These are phyloP conservation scores for Drosophila nigromelanica DNA, from an alignment of 1,140 invertebrate species.

Conservation along the genomic window DNA sequence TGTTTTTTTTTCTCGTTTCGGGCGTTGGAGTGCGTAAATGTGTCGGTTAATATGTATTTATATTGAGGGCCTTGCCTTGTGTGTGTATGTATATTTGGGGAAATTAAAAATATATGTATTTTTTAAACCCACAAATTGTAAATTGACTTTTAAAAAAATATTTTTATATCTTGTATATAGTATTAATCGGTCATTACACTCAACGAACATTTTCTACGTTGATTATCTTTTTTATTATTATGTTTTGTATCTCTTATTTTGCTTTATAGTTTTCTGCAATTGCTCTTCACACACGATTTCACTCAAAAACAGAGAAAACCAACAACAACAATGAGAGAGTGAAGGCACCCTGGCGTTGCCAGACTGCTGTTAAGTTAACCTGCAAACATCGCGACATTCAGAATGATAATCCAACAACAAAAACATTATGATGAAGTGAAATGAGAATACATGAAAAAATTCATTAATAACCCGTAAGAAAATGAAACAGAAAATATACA, in stretches of 20 bases:
- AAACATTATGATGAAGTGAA: background rate
- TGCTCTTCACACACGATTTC: conserved; percentile 68
- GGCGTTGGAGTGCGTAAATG: conserved; percentile 32
- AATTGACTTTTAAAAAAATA: conserved; percentile 28
- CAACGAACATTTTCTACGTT: conserved; percentile 44
- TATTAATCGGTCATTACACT: conserved; percentile 52
- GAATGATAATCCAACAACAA: conserved; percentile 11
- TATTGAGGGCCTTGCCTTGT: background rate
- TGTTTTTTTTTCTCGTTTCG: conserved; percentile 64
- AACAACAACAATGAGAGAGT: conserved; percentile 33
- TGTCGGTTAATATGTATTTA: conserved; percentile 14
- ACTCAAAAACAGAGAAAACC: conserved; percentile 29
- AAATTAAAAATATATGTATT: conserved; percentile 26
- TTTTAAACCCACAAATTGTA: conserved; percentile 19
- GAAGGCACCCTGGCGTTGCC: conserved; percentile 49
- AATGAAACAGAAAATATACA: conserved; percentile 5
- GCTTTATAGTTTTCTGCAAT: conserved; percentile 47
- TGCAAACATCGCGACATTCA: conserved; percentile 28
- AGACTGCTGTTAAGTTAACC: conserved; percentile 49
- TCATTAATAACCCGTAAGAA: conserved; percentile 25
- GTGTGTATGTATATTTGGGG: conserved; percentile 24
- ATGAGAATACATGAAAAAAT: background rate
- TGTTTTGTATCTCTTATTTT: conserved; percentile 48
- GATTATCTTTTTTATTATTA: conserved; percentile 54
- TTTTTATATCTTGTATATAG: conserved; percentile 8